Evolutionary conservation across 2,888 invertebrate genomes (phyloP).

Genomic region (Argyra leucocephala): DNA sequence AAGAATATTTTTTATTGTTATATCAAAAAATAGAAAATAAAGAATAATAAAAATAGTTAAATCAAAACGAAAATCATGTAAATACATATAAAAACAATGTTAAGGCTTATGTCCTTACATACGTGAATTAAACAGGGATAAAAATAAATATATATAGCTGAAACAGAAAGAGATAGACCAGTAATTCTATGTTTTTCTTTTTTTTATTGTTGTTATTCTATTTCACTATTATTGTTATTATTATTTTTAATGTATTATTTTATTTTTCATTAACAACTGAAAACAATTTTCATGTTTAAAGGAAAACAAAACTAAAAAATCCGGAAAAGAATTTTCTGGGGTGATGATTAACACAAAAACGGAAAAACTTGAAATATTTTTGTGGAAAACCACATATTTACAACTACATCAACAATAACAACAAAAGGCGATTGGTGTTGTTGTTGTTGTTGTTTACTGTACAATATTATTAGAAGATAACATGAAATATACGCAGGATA

Average conservation of each 20-base stretch:
- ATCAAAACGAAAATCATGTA: too few species aligned
- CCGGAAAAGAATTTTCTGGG: background rate
- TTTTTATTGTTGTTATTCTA: background rate
- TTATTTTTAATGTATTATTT: background rate
- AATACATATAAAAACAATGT: background rate
- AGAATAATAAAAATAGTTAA: background rate
- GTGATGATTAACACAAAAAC: background rate
- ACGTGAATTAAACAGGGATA: background rate
- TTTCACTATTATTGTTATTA: too few species aligned
- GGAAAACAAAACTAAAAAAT: background rate
- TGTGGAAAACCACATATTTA: slow-evolving; percentile 2
- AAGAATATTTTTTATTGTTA: background rate
- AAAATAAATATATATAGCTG: background rate
- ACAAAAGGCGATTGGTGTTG: too few species aligned
- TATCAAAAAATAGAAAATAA: background rate
- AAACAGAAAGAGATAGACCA: background rate
- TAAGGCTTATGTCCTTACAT: background rate
- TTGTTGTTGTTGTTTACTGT: too few species aligned
- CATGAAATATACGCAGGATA: too few species aligned
- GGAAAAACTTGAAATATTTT: background rate
- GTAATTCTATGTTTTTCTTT: background rate
- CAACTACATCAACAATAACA: too few species aligned
- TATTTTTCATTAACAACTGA: background rate
- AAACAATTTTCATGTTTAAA: background rate
- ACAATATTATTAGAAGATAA: too few species aligned